Base-by-base conservation (phyloP, 2,888 invertebrate species). In the Amblyteles armatorius region DNA sequence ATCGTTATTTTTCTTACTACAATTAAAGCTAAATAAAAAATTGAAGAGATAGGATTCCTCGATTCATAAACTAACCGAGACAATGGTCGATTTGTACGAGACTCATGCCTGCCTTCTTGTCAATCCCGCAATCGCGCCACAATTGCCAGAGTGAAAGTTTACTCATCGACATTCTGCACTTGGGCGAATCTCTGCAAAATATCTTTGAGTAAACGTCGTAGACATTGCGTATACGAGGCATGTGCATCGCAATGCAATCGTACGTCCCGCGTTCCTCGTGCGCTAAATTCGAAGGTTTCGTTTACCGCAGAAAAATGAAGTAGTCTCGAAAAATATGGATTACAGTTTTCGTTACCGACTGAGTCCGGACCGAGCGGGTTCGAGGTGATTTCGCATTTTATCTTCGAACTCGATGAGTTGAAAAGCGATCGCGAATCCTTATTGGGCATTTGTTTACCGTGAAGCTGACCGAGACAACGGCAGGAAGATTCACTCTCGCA, bases 101-200 rank as follows among this genome's bases (percentile, higher is more conserved):
- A 19, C 95, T 94, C 67, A 95, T 89, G 2, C 94, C 44, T 16
- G 16, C 94, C 88, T 94, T 94, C 44, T 94, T 92, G 78, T 95
- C 94, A 74, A 96, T 91, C 52, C 94, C 94, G 73, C 95, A 95
- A 88, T 96, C 96, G 82, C 94, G 94, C 92, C 95, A 95, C 33
- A 96, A 92, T 90, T 96, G 96, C 96, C 96, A 96, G 36, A 96
- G 91, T 88, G 95, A 95, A 50, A 96, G 88, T 68, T 95, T 94
- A 83, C 94, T 94, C 88, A 96, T 90, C 40, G 86, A 87, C 16
- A 87, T 65, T 76, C 86, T 67, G 44, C 87, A 86, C 2, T 83
- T 72, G 1, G 85, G 79, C 3, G 86, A 11, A 1, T 48, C n/a
- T 1, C 78, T 67, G n/a, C 84, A 84, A 67, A 88, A 91, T 16